Evolutionary conservation across 2,797 vertebrate genomes (phyloP).

Genomic region (Sciurus carolinensis): DNA sequence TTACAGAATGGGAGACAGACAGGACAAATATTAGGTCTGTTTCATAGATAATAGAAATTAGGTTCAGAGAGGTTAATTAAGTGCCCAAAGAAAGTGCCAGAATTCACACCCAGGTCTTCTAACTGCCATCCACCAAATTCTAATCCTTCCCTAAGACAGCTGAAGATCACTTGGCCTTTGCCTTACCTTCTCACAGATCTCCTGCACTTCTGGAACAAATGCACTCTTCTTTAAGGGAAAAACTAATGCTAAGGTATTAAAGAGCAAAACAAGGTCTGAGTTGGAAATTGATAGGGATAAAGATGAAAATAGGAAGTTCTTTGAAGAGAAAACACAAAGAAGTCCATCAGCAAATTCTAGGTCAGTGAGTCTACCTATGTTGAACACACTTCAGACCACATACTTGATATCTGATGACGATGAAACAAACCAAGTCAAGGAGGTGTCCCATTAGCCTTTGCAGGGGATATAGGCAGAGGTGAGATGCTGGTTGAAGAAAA

Average conservation of each 20-base stretch:
- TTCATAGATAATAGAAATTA: background rate
- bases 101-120: background rate
- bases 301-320: background rate
- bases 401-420: background rate
- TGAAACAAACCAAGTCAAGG: background rate
- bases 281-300: constrained; percentile 23
- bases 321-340: background rate
- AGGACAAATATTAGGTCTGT: background rate
- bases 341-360: background rate
- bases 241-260: background rate
- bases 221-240: background rate
- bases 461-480: background rate
- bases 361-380: background rate
- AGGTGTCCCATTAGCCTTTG: background rate
- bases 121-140: background rate
- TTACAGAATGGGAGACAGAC: background rate
- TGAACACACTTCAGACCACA: background rate
- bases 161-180: background rate
- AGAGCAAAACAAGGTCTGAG: constrained; percentile 4
- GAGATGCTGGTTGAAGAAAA: background rate
- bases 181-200: background rate
- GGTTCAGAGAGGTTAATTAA: background rate
- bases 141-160: background rate
- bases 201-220: background rate
- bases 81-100: background rate